Base-by-base conservation (phyloP, 2,797 vertebrate genomes). In the Australoheros facetus region DNA sequence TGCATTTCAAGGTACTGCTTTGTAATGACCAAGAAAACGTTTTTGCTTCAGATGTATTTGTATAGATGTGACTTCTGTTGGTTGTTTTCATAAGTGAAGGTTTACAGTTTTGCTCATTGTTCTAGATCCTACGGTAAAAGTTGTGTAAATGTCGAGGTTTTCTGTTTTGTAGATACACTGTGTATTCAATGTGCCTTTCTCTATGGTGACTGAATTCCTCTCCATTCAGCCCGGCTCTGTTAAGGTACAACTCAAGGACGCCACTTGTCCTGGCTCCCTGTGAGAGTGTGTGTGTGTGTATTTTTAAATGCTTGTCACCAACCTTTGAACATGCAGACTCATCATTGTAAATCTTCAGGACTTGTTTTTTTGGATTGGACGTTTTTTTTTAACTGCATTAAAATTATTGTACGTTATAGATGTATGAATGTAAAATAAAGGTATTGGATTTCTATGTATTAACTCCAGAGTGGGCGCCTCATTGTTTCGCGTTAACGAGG, bases 351-450 rank as follows among this genome's bases (percentile, higher is more conserved):
- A 96, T 96, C 93, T 95, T 97, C 96, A 96, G 96, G 96, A 96
- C 95, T 97, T 97, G 95, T 96, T 97, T 98, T 97, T 98, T 96
- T 93, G 77, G 94, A 96, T 97, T 96, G 95, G 95, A 90, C 69
- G 91, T 95, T 93, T 89, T 93, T 92, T 56, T 53, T 58, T 28
- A 5, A 96, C 94, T 96, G 96, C 97, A 97, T 98, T 98, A 96
- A 95, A 96, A 95, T 91, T 92, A 71, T 97, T 99, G 97, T 98
- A 98, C 86, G 89, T 93, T 97, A 96, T 97, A 97, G 96, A 97
- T 98, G 97, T 98, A 98, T 96, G 98, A 98, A 98, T 97, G 97
- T 97, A 97, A 97, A 99, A 98, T 98, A 98, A 98, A 99, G 96
- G 97, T 97, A 96, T 94, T 96, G 94, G 90, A 89, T 89, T 93